Conservation (phyloP, 2,888 invertebrate genomes). For the Apamea anceps region DNA sequence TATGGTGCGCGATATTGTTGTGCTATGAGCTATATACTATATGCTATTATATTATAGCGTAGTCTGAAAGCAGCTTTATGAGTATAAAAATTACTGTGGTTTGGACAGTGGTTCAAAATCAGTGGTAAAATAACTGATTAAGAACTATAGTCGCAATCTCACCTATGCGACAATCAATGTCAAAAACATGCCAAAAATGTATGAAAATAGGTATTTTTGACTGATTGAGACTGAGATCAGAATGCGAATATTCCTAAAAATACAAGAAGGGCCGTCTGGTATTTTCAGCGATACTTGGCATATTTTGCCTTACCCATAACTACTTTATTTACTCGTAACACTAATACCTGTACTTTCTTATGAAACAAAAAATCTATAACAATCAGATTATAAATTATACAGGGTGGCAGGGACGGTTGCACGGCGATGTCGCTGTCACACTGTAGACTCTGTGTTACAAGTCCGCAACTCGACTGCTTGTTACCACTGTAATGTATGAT, state of each 20-base stretch:
- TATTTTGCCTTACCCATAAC: constrained; percentile 4
- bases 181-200: not conserved
- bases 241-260: not conserved
- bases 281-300: not conserved
- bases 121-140: not conserved
- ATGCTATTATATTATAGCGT: too few relatives aligned
- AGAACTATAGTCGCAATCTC: not conserved
- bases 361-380: constrained; percentile 16
- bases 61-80: too few relatives aligned
- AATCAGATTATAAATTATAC: constrained; percentile 3
- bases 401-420: too few relatives aligned
- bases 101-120: not conserved
- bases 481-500: constrained; percentile 61
- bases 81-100: not conserved
- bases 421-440: too few relatives aligned
- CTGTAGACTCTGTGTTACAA: constrained; percentile 32
- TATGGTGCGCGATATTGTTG: too few relatives aligned
- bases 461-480: constrained; percentile 57
- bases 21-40: too few relatives aligned
- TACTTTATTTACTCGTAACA: constrained; percentile 23
- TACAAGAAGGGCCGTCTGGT: not conserved
- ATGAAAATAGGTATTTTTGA: not conserved
- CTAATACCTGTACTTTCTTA: constrained; percentile 36
- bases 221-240: not conserved
- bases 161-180: not conserved